Conservation (phyloP, 1,140 invertebrate genomes). For the Drosophila subpulchrella region DNA sequence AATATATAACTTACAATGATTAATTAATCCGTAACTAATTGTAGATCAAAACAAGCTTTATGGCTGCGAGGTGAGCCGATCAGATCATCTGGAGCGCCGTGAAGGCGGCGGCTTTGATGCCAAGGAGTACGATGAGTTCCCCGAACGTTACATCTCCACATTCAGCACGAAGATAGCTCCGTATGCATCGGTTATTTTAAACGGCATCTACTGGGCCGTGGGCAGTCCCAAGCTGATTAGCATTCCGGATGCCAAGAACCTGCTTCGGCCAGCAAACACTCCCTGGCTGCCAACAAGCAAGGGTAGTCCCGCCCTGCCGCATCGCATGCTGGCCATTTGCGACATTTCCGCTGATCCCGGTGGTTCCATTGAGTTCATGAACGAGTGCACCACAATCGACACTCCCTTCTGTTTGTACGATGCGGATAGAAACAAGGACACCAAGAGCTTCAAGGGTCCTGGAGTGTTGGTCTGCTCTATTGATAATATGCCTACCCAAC, state of each 20-base stretch:
- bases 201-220: conserved; percentile 99
- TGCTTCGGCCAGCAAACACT: conserved; percentile 93
- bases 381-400: conserved; percentile 99
- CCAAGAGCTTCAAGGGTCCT: conserved; percentile 97
- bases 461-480: conserved; percentile 99
- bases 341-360: conserved; percentile 99
- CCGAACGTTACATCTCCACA: conserved; percentile 97
- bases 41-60: conserved; percentile 96
- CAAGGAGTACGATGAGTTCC: conserved; percentile 96
- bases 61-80: conserved; percentile 95
- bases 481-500: conserved; percentile 99
- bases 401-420: conserved; percentile 99
- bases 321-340: conserved; percentile 96
- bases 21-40: background rate
- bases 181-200: conserved; percentile 98
- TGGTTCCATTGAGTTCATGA: conserved; percentile 99
- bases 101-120: conserved; percentile 96
- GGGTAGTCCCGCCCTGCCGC: conserved; percentile 95
- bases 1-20: background rate
- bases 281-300: conserved; percentile 96
- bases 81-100: conserved; percentile 96
- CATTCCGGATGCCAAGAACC: conserved; percentile 98
- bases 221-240: conserved; percentile 98
- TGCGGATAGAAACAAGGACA: conserved; percentile 98
- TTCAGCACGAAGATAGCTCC: conserved; percentile 99